Evolutionary conservation across 2,797 vertebrate genomes (phyloP).

Genomic region (Acipenser ruthenus): DNA sequence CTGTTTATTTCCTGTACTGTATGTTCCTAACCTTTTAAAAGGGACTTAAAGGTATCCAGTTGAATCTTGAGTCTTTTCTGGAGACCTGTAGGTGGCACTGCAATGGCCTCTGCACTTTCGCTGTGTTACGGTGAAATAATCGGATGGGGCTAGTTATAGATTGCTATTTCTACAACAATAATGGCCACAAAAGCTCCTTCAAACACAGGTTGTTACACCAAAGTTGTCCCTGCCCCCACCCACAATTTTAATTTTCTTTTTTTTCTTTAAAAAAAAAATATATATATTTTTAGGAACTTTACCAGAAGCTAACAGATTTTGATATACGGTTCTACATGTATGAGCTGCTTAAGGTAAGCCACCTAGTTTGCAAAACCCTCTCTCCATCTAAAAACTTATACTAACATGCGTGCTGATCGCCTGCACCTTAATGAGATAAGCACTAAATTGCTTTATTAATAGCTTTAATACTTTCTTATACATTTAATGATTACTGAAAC

Average conservation of each 20-base stretch:
- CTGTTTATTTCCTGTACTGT: background rate
- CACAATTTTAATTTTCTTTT: background rate
- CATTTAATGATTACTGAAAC: background rate
- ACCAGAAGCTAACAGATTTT: constrained; percentile 96
- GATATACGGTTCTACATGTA: constrained; percentile 98
- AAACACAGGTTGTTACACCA: too few relatives aligned
- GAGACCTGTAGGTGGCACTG: too few relatives aligned
- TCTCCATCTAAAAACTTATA: background rate
- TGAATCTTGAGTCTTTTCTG: too few relatives aligned
- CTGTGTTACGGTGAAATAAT: background rate
- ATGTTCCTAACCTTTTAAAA: too few relatives aligned
- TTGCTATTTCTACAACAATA: background rate
- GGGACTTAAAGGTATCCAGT: too few relatives aligned
- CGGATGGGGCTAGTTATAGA: background rate
- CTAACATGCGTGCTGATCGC: background rate
- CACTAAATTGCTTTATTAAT: background rate
- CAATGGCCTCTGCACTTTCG: too few relatives aligned
- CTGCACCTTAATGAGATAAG: background rate
- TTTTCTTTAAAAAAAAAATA: background rate
- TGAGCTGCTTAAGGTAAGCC: constrained; percentile 91
- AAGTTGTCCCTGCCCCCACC: background rate
- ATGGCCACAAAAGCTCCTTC: too few relatives aligned
- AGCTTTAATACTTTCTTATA: constrained; percentile 1
- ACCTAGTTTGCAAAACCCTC: too few relatives aligned
- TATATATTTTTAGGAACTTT: constrained; percentile 84